Conservation (phyloP, 2,888 invertebrate species). For the Meandrusa payeni region DNA sequence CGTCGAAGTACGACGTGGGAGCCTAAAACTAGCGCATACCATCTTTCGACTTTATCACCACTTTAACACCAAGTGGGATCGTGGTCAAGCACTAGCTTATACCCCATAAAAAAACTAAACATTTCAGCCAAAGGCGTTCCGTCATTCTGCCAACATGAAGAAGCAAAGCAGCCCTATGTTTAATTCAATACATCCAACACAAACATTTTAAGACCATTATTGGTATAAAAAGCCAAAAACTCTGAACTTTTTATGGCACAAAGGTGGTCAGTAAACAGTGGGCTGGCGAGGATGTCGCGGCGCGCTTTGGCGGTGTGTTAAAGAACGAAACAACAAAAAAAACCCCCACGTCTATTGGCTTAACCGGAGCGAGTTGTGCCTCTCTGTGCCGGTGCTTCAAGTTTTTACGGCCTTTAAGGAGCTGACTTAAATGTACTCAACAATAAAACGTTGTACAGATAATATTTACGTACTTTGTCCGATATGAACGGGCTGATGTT, state of each 20-base stretch:
- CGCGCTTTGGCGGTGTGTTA: constrained; percentile 20
- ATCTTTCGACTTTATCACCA: too few relatives aligned
- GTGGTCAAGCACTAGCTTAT: not conserved
- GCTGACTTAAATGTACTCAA: constrained; percentile 11
- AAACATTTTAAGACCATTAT: constrained; percentile 23
- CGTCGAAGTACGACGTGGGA: too few relatives aligned
- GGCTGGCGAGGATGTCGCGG: constrained; percentile 13
- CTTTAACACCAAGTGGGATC: too few relatives aligned
- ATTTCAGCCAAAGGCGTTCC: not conserved
- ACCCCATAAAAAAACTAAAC: not conserved
- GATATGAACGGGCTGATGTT: too few relatives aligned
- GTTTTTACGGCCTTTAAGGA: constrained; percentile 15
- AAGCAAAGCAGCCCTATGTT: not conserved
- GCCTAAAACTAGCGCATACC: too few relatives aligned
- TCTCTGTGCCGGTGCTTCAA: constrained; percentile 10
- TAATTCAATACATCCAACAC: constrained; percentile 11
- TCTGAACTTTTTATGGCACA: constrained; percentile 17
- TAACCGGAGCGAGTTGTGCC: constrained; percentile 12
- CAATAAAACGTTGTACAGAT: constrained; percentile 1
- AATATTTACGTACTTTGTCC: too few relatives aligned
- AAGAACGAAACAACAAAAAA: constrained; percentile 16
- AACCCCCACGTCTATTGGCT: constrained; percentile 14
- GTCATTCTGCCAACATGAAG: constrained; percentile 11
- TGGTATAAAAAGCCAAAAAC: constrained; percentile 18
- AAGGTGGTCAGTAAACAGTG: constrained; percentile 24